Conservation (phyloP, 2,888 invertebrate species). For the Synanthedon myopaeformis region DNA sequence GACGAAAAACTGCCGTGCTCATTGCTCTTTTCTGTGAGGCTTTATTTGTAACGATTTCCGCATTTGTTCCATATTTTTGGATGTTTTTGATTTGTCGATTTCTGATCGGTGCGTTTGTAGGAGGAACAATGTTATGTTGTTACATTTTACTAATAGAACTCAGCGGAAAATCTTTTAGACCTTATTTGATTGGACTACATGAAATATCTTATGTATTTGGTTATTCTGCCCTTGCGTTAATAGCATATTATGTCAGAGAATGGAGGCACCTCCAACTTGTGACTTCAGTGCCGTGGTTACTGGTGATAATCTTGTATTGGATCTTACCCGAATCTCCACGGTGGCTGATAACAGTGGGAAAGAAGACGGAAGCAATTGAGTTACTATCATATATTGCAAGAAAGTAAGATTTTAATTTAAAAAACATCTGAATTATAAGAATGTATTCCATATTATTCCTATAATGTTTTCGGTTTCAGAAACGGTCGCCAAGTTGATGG, state of each 20-base stretch:
- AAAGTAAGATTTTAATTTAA: conserved; percentile 20
- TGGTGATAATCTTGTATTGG: conserved; percentile 74
- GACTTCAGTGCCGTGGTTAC: conserved; percentile 60
- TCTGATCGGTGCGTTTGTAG: conserved; percentile 70
- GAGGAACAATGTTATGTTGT: conserved; percentile 76
- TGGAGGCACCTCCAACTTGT: conserved; percentile 72
- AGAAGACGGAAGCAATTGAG: conserved; percentile 70
- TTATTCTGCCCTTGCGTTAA: conserved; percentile 65
- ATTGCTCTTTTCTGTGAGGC: conserved; percentile 68
- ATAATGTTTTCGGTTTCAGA: conserved; percentile 21
- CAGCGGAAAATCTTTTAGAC: conserved; percentile 66
- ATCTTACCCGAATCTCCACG: conserved; percentile 83
- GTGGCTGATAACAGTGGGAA: conserved; percentile 79
- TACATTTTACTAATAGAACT: conserved; percentile 75
- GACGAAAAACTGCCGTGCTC: conserved; percentile 73
- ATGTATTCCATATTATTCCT: neutral
- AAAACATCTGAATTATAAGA: neutral
- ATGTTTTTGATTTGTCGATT: conserved; percentile 71
- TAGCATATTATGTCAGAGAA: conserved; percentile 71
- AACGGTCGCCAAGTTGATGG: conserved; percentile 48
- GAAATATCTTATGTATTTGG: conserved; percentile 69
- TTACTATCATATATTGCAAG: conserved; percentile 75
- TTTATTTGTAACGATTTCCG: conserved; percentile 64
- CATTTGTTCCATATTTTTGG: conserved; percentile 69
- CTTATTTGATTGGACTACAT: conserved; percentile 64